These are phyloP conservation scores for Pteronura brasiliensis DNA, from an alignment of 2,113 vertebrate genomes.

Conservation along the genomic window DNA sequence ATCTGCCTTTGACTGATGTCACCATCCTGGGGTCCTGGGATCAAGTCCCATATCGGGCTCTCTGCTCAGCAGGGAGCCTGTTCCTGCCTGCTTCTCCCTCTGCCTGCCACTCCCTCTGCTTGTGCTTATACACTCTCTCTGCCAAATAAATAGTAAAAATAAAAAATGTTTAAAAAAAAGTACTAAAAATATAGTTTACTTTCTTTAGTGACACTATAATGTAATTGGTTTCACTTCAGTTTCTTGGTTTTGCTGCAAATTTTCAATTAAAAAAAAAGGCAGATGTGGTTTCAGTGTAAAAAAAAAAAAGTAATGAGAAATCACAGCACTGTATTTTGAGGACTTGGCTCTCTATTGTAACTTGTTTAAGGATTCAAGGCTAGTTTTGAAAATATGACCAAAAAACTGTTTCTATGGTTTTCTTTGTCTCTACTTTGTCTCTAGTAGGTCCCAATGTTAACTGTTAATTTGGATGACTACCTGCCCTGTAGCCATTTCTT, in stretches of 20 bases:
- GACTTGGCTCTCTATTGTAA: neutral
- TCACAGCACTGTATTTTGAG: neutral
- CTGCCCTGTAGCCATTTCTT: neutral
- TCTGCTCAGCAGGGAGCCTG: too few species aligned
- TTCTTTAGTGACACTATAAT: constrained; percentile 44
- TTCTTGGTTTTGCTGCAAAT: constrained; percentile 47
- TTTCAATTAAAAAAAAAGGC: constrained; percentile 44
- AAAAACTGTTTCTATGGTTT: constrained; percentile 16
- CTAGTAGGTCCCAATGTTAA: neutral
- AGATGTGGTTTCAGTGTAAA: constrained; percentile 21
- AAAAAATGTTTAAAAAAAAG: neutral
- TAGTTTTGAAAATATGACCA: constrained; percentile 18
- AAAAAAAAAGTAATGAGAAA: neutral
- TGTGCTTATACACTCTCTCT: too few species aligned
- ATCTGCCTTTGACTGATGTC: too few species aligned
- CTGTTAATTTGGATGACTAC: neutral
- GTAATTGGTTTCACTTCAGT: constrained; percentile 58
- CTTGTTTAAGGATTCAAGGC: neutral
- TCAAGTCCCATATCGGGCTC: too few species aligned
- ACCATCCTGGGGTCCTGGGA: too few species aligned
- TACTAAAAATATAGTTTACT: neutral
- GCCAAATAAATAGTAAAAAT: too few species aligned
- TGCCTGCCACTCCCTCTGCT: too few species aligned
- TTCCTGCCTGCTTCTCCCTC: too few species aligned
- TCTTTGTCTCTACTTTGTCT: neutral